Conservation (phyloP, 2,113 vertebrate genomes). For the Uria aalge region DNA sequence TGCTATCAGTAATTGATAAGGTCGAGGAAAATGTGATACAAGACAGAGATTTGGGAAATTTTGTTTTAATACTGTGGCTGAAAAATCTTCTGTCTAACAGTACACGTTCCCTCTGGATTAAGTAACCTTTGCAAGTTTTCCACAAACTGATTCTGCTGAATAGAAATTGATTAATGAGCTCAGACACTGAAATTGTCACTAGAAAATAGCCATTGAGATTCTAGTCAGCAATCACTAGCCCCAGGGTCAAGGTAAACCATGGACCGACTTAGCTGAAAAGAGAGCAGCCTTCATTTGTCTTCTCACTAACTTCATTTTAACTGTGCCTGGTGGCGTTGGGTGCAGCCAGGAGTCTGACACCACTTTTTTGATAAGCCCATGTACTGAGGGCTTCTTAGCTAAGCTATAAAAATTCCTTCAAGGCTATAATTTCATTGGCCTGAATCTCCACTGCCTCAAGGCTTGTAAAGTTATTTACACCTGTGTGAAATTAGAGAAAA, state of each 20-base stretch:
- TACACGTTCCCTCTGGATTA: constrained; percentile 36
- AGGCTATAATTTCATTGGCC: background rate
- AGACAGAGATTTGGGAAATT: constrained; percentile 42
- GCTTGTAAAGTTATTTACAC: background rate
- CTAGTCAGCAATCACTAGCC: constrained; percentile 28
- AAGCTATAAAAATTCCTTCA: background rate
- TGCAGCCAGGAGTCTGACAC: background rate
- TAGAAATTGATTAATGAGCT: constrained; percentile 69
- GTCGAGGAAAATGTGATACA: constrained; percentile 63
- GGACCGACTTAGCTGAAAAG: background rate
- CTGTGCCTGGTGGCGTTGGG: background rate
- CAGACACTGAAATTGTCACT: constrained; percentile 54
- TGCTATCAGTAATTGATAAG: constrained; percentile 70
- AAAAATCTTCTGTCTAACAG: constrained; percentile 64
- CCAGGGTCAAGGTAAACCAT: constrained; percentile 41
- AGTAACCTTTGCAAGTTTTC: constrained; percentile 73
- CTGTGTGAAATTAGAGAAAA: background rate
- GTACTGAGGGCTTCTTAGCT: background rate
- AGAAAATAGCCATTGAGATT: constrained; percentile 61
- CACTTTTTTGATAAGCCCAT: constrained; percentile 2
- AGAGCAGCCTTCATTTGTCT: constrained; percentile 40
- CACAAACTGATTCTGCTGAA: constrained; percentile 50
- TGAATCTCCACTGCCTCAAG: background rate
- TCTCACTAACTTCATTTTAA: constrained; percentile 14
- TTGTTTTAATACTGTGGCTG: constrained; percentile 46